Evolutionary conservation across 2,797 vertebrate species (phyloP), one percentile per base, ranked within the genome.

Genomic region (Sternarchorhynchus goeldii): DNA sequence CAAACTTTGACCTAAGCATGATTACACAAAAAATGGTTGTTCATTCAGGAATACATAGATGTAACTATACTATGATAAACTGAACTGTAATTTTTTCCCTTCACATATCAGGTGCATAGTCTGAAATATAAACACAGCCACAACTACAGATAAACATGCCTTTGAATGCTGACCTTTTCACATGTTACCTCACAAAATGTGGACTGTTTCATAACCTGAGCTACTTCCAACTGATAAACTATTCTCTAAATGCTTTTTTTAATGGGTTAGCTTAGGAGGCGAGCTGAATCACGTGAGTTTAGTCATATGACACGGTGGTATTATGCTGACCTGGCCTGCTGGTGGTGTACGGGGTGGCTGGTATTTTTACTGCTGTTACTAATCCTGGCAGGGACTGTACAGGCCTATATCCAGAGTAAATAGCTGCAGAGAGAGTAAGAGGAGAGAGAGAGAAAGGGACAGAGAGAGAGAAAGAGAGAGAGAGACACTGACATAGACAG

Each of bases 311-410:
- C 73, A 18, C 29, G 17, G 72, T 29, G 32, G 12, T 20, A 64
- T 8, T 59, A 25, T 71, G 79, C 78, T 83, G 78, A 83, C 57
- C 68, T 79, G 73, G 65, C 25, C 75, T 79, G 81, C 63, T 36
- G 57, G 59, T 17, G 25, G 29, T 70, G 67, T 32, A 59, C 29
- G 5, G 59, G 31, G 14, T 36, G 71, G 25, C 56, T 55, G 64
- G 45, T 78, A 78, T 78, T 77, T 72, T 75, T 67, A 79, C 39
- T 34, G n/a, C 73, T 71, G 72, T 75, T 76, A 68, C 75, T 82
- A 81, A 81, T 71, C 31, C 64, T 78, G 69, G 59, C 53, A 53
- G 29, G 12, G 71, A 58, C 60, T 31, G 50, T 21, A 65, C 62
- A 60, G 41, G 32, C 16, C 41, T 58, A 41, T 66, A 31, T 32